Evolutionary conservation across 2,888 invertebrate species (phyloP), one percentile per base, ranked within the genome.

Genomic region (Tyria jacobaeae): DNA sequence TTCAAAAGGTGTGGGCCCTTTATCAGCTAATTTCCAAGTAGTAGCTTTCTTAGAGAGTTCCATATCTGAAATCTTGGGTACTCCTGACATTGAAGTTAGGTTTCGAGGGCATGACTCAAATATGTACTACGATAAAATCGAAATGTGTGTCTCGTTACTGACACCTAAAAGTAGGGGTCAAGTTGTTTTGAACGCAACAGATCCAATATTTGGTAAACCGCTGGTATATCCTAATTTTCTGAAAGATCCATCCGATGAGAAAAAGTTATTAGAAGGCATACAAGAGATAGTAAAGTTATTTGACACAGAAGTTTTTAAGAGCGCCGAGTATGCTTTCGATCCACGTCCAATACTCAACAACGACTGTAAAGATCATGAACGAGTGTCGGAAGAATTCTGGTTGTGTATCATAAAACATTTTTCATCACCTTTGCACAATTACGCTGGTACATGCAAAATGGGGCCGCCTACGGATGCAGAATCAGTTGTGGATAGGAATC

Each of bases 401-500:
- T 76, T 82, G 2, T 94, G 94, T 73, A 90, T 94, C n/a, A 88
- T 94, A n/a, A 88, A 86, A 71, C 84, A 92, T 66, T 94, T 94
- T 74, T 89, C 94, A n/a, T 83, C 82, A 57, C 91, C 94, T 3
- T 67, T 89, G 57, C 94, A 94, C 60, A 93, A 94, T 68, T 94
- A 92, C 62, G 93, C 78, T 2, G 93, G 94, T 5, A 91, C 94
- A 9, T 94, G 94, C 74, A 94, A 94, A 75, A 94, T 94, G 94
- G 94, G 94, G 1, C 81, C 88, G 25, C 57, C 82, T 4, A 86
- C 79, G 67, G 93, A 94, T 58, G 80, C 86, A 0, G 89, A 90
- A 35, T 89, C 94, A 48, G 92, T 94, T 25, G 94, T 94, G 48
- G 92, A 94, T 62, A 80, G 78, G 60, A 82, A 79, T 66, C 80